Evolutionary conservation across 2,888 invertebrate genomes (phyloP).

Genomic region (Cheiracanthium punctorium): DNA sequence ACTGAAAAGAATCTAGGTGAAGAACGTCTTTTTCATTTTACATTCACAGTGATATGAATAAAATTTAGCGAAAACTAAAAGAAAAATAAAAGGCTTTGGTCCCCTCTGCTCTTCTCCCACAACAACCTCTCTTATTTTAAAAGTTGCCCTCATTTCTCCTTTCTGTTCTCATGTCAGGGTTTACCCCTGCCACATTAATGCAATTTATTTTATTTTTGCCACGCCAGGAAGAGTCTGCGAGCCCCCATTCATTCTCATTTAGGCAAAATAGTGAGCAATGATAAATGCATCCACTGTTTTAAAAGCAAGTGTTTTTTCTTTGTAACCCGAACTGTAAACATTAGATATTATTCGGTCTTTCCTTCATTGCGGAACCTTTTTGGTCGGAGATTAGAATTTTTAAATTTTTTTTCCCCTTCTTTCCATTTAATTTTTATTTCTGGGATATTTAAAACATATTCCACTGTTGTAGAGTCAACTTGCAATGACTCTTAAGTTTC

Average conservation of each 20-base stretch:
- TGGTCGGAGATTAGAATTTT: background rate
- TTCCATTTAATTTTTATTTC: too few relatives aligned
- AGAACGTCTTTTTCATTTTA: too few relatives aligned
- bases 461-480: too few relatives aligned
- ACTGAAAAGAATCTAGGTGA: too few relatives aligned
- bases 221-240: background rate
- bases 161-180: background rate
- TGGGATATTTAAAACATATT: too few relatives aligned
- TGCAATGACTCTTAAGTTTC: too few relatives aligned
- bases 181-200: background rate
- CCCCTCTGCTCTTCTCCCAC: too few relatives aligned
- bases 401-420: too few relatives aligned
- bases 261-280: background rate
- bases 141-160: background rate
- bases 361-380: background rate
- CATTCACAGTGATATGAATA: too few relatives aligned
- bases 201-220: background rate
- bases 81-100: too few relatives aligned
- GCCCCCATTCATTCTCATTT: background rate
- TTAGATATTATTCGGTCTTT: too few relatives aligned
- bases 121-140: background rate
- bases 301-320: background rate
- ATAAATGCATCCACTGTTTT: background rate
- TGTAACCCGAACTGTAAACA: constrained; percentile 2
- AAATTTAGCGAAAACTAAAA: too few relatives aligned